Evolutionary conservation across 2,113 vertebrate genomes (phyloP).

Genomic region (Gambusia holbrooki): DNA sequence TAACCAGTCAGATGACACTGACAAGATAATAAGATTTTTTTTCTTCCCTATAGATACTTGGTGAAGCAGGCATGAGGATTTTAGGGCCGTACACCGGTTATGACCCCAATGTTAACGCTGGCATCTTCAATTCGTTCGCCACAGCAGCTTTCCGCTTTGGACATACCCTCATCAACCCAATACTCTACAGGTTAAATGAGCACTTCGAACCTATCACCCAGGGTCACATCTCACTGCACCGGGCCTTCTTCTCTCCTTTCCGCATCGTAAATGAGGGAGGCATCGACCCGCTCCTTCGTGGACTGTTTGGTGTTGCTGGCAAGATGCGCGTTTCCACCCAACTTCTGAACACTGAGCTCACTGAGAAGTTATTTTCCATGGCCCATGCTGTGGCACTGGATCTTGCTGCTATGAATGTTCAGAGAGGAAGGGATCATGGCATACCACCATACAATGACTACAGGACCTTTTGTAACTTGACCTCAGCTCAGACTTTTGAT

Average conservation of each 20-base stretch:
- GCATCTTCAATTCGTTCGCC: conserved; percentile 92
- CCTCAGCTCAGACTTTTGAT: conserved; percentile 89
- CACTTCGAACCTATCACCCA: conserved; percentile 90
- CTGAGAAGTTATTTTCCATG: conserved; percentile 96
- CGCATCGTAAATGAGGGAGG: conserved; percentile 97
- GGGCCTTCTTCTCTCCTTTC: conserved; percentile 97
- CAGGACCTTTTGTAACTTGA: conserved; percentile 95
- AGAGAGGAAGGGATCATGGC: conserved; percentile 95
- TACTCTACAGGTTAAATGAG: conserved; percentile 91
- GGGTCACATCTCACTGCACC: conserved; percentile 93
- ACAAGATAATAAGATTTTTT: background rate
- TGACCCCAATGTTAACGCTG: conserved; percentile 90
- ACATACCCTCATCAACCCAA: conserved; percentile 95
- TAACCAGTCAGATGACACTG: background rate
- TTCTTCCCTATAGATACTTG: conserved; percentile 81
- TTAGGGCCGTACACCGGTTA: conserved; percentile 90
- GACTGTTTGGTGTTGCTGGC: conserved; percentile 91
- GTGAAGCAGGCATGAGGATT: conserved; percentile 90
- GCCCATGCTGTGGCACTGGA: conserved; percentile 94
- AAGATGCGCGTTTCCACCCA: conserved; percentile 95
- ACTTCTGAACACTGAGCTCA: conserved; percentile 95
- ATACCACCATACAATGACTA: conserved; percentile 97
- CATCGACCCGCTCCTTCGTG: conserved; percentile 94
- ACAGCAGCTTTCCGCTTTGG: conserved; percentile 97
- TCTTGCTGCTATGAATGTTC: conserved; percentile 96